These are phyloP conservation scores for Epizoanthus rinbou DNA, from an alignment of 92 coral and sea anemone genomes.

Conservation along the genomic window DNA sequence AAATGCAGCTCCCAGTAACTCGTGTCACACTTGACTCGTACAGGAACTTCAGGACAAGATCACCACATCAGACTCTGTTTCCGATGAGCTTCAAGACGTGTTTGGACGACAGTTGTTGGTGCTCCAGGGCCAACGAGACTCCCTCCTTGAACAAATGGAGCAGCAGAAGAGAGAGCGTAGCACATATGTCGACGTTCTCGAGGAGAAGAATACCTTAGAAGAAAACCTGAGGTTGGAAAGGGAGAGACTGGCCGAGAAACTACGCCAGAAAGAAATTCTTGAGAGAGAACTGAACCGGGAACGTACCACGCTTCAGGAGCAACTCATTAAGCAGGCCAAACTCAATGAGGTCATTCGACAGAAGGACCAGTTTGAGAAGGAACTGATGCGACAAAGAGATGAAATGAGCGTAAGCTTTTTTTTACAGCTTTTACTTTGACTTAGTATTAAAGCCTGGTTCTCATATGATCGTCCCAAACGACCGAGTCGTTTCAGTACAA, in stretches of 20 bases:
- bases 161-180: slow-evolving; percentile 93
- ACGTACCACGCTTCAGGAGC: slow-evolving; percentile 88
- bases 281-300: slow-evolving; percentile 93
- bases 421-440: not conserved
- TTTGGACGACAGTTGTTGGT: slow-evolving; percentile 92
- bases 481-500: no score
- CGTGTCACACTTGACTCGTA: not conserved
- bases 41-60: slow-evolving; percentile 93
- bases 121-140: slow-evolving; percentile 90
- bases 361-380: slow-evolving; percentile 93
- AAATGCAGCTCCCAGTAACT: not conserved
- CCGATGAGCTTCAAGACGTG: slow-evolving; percentile 92
- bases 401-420: slow-evolving; percentile 76
- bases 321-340: slow-evolving; percentile 91
- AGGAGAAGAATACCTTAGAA: slow-evolving; percentile 90
- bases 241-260: slow-evolving; percentile 84
- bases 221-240: slow-evolving; percentile 92
- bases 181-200: slow-evolving; percentile 89
- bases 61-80: slow-evolving; percentile 87
- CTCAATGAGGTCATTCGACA: slow-evolving; percentile 93
- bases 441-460: no score
- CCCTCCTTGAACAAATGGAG: slow-evolving; percentile 84
- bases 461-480: no score
- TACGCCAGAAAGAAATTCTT: slow-evolving; percentile 87
- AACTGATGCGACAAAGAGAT: slow-evolving; percentile 82